Base-by-base conservation (phyloP, 2,888 invertebrate genomes). In the Brachyptera putata region DNA sequence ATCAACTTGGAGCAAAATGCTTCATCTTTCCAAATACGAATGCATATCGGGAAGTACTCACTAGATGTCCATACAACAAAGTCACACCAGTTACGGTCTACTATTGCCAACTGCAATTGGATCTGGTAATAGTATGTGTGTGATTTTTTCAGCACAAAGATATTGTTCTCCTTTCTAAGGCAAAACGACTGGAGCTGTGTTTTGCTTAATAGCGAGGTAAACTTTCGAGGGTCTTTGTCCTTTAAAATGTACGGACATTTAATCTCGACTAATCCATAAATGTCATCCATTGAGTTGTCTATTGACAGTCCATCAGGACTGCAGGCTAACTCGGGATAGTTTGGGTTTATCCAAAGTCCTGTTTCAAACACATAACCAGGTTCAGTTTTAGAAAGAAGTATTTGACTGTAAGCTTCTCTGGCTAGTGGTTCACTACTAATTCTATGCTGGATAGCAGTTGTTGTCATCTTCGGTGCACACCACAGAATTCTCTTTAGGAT, bases 181-280 rank as follows among this genome's bases (percentile, higher is more conserved):
- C 55, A 55, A 55, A 55, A 55, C 4, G 16, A 18, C 11, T 21
- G 18, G 1, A 55, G 55, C 36, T 55, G 55, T 3, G 11, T 11
- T 34, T 34, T 34, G 4, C 34, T 21, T 5, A 39, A 14, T 18
- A 55, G 55, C n/a, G 2, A 11, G 4, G 22, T 7, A 4, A 34
- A 55, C 18, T 30, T 13, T 7, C 26, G 11, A n/a, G 55, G 55
- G 24, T 55, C 34, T 24, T 37, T 55, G 18, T 55, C 55, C n/a
- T 30, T 24, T 4, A 55, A 11, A 1, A 55, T 26, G 18, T 18
- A 34, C 4, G 55, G 55, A n/a, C 55, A 55, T 16, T 55, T 55
- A 4, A 55, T 55, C n/a, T 55, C 55, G 11, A 55, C 13, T 16
- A 34, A 22, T 4, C 55, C 55, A n/a, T 34, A 16, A 5, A 1